These are phyloP conservation scores for Brotula barbata DNA, from an alignment of 2,797 vertebrate species.

Conservation along the genomic window DNA sequence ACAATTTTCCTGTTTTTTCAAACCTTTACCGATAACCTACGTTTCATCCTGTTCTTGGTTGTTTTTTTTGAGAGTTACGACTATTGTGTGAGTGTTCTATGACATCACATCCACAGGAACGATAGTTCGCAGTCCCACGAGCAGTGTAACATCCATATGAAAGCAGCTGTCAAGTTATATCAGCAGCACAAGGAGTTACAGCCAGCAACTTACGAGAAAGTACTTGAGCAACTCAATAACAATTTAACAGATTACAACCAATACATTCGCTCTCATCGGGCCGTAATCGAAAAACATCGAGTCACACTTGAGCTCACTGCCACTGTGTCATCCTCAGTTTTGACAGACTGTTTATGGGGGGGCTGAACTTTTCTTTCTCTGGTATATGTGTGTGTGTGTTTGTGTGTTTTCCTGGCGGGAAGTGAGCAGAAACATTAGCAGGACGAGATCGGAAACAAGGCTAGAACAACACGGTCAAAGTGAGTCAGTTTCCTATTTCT, in stretches of 20 bases:
- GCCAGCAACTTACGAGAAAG: slow-evolving; percentile 27
- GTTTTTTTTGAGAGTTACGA: background rate
- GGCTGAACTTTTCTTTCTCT: slow-evolving; percentile 15
- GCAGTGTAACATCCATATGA: slow-evolving; percentile 15
- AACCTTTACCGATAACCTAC: too few species aligned
- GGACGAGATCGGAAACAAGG: slow-evolving; percentile 38
- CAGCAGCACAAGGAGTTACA: slow-evolving; percentile 17
- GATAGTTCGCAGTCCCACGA: background rate
- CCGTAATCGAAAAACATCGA: slow-evolving; percentile 45
- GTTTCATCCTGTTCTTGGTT: slow-evolving; percentile 3
- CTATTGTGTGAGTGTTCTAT: slow-evolving; percentile 1
- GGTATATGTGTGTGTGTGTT: slow-evolving; percentile 11
- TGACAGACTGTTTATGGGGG: slow-evolving; percentile 38
- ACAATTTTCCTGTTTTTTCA: too few species aligned
- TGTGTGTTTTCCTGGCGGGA: slow-evolving; percentile 40
- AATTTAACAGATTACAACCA: slow-evolving; percentile 47
- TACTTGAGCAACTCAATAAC: slow-evolving; percentile 49
- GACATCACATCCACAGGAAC: background rate
- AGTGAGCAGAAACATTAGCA: slow-evolving; percentile 30
- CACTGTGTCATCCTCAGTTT: slow-evolving; percentile 32
- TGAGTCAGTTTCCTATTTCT: slow-evolving; percentile 43
- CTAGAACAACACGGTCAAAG: slow-evolving; percentile 24
- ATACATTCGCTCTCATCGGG: slow-evolving; percentile 46
- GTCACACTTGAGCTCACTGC: slow-evolving; percentile 31
- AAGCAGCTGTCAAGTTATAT: slow-evolving; percentile 20